Percentiles rank a stretch among this genome's conserved stretches.
Evolutionary conservation across 2,888 invertebrate species (phyloP).

Genomic region (Thumatha senex): DNA sequence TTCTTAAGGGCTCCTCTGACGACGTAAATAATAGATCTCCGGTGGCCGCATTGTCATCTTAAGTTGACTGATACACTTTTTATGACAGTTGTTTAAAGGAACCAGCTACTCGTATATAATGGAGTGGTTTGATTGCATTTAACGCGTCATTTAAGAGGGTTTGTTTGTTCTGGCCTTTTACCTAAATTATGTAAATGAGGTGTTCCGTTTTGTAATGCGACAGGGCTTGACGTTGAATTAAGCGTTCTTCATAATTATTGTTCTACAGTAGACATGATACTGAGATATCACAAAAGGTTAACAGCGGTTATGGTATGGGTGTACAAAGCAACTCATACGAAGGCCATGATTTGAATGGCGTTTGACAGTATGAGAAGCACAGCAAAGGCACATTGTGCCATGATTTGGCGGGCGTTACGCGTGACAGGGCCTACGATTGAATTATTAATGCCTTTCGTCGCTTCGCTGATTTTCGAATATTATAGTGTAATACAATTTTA

Average conservation of each 20-base stretch:
- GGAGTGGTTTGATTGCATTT: slow-evolving; percentile 72
- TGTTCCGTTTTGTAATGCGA: slow-evolving; percentile 36
- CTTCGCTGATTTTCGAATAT: neutral
- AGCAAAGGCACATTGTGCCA: slow-evolving; percentile 44
- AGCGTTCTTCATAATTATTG: slow-evolving; percentile 13
- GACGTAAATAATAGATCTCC: slow-evolving; percentile 58
- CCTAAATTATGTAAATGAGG: slow-evolving; percentile 67
- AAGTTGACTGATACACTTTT: slow-evolving; percentile 65
- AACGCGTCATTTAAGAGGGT: slow-evolving; percentile 74
- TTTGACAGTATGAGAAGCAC: slow-evolving; percentile 44
- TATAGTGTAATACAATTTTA: too few relatives aligned
- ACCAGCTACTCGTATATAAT: slow-evolving; percentile 66
- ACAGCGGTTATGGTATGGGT: slow-evolving; percentile 38
- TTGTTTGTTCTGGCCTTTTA: slow-evolving; percentile 62
- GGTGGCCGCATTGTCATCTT: slow-evolving; percentile 66
- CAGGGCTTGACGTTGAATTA: slow-evolving; percentile 11
- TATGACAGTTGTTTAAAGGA: slow-evolving; percentile 58
- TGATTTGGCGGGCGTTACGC: slow-evolving; percentile 56
- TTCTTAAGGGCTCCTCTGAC: slow-evolving; percentile 71
- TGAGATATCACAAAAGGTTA: slow-evolving; percentile 42
- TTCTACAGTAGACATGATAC: slow-evolving; percentile 47
- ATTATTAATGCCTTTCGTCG: neutral
- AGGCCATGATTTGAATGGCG: slow-evolving; percentile 39
- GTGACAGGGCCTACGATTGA: neutral
- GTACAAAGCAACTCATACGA: slow-evolving; percentile 30